Evolutionary conservation across 2,888 invertebrate genomes (phyloP).

Genomic region (Stenodera caucasica): DNA sequence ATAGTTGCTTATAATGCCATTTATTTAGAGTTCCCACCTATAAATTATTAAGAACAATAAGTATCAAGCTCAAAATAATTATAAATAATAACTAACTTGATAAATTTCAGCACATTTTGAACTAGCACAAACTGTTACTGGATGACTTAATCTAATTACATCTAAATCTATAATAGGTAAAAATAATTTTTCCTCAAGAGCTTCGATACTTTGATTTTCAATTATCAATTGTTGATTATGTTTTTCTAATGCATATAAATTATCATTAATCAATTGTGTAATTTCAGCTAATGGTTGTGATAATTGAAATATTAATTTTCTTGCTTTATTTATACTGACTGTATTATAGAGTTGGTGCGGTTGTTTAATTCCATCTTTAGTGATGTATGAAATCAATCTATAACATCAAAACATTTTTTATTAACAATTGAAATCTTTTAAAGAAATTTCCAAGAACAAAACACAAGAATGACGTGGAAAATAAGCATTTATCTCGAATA

Average conservation of each 20-base stretch:
- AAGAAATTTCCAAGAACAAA: no score
- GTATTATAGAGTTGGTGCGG: conserved; percentile 48
- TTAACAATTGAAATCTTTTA: no score
- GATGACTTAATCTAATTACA: conserved; percentile 40
- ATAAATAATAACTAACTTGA: conserved; percentile 23
- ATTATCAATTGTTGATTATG: conserved; percentile 35
- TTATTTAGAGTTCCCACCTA: conserved; percentile 43
- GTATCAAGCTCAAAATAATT: no score
- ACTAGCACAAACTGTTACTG: conserved; percentile 46
- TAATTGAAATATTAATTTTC: conserved; percentile 46
- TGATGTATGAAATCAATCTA: conserved; percentile 45
- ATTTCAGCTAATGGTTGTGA: conserved; percentile 50
- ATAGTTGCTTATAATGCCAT: conserved; percentile 46
- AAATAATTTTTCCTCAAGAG: conserved; percentile 43
- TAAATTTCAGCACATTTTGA: conserved; percentile 40
- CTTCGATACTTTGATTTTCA: conserved; percentile 38
- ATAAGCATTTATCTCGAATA: no score
- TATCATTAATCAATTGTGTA: conserved; percentile 46
- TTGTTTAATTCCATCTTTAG: conserved; percentile 35
- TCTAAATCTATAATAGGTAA: conserved; percentile 44
- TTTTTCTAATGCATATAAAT: conserved; percentile 41
- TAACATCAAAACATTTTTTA: conserved; percentile 13
- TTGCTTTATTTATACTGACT: conserved; percentile 47
- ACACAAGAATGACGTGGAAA: no score
- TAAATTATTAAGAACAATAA: no score